Base-by-base conservation (phyloP, 2,113 vertebrate species). In the Cepphus grylle region DNA sequence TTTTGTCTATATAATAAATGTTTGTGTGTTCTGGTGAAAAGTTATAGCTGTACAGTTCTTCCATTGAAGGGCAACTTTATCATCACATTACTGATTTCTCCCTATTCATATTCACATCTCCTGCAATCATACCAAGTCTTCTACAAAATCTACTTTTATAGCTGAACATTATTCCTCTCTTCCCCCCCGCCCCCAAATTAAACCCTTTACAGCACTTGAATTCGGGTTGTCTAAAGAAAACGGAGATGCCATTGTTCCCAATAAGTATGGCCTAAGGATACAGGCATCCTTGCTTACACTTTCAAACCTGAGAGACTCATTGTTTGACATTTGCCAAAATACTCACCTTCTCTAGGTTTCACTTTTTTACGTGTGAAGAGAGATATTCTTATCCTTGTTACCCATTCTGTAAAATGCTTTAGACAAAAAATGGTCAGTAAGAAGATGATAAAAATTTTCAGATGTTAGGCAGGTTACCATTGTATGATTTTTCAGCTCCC, bases 121-220 rank as follows among this genome's bases (percentile, higher is more conserved):
- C 43, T 71, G 21, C 17, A 62, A 32, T 50, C 19, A 78, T 15
- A 85, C 3, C 22, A 89, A 42, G 9, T 38, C 9, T 79, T 43
- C 42, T 36, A 4, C 13, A 19, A 89, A 42, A 10, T n/a, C 42
- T 36, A 4, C 18, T 82, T 88, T 56, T 80, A 43, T 47, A 50
- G 16, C 14, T 72, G 47, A 90, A 82, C 1, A 17, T 38, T n/a
- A 74, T 66, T 65, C 26, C 29, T 29, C 7, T 53, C 58, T 59
- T 59, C 21, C 34, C 22, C 8, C 1, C 1, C 0, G 1, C 3
- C 8, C 5, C 4, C 2, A 9, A 79, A 40, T 40, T 34, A 91
- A 91, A 66, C 30, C 1, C 2, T 66, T 56, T 77, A 58, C 21
- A 17, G 34, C 25, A 65, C 12, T 63, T 78, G 21, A 87, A 63